These are phyloP conservation scores for Drosophila setosimentum DNA, from an alignment of 2,888 invertebrate genomes.

Conservation along the genomic window DNA sequence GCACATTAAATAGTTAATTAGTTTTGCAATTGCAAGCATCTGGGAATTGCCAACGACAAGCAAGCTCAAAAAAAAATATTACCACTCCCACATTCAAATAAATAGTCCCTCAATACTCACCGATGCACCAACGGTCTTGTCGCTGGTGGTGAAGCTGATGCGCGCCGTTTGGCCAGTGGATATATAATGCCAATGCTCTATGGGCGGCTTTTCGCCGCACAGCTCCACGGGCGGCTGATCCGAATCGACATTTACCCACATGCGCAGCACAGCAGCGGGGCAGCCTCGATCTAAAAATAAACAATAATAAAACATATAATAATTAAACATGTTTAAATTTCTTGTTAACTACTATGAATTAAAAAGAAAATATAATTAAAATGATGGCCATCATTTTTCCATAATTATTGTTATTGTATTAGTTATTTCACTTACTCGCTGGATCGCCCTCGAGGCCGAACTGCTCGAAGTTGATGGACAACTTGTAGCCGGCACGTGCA, in stretches of 20 bases:
- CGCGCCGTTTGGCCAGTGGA: slow-evolving; percentile 95
- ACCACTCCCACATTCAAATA: not conserved
- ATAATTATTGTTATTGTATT: not conserved
- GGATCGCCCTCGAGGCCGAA: slow-evolving; percentile 98
- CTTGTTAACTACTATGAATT: not conserved
- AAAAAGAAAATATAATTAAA: not conserved
- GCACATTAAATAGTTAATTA: not conserved
- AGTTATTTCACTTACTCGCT: slow-evolving; percentile 87
- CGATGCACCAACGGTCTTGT: slow-evolving; percentile 96
- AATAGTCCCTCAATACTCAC: slow-evolving; percentile 61
- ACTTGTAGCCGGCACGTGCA: slow-evolving; percentile 93
- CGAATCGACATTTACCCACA: slow-evolving; percentile 91
- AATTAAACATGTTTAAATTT: not conserved
- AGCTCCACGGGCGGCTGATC: slow-evolving; percentile 93
- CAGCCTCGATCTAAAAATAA: slow-evolving; percentile 93
- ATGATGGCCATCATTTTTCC: not conserved
- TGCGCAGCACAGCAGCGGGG: slow-evolving; percentile 94
- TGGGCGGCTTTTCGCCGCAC: slow-evolving; percentile 93
- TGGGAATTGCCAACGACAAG: not conserved
- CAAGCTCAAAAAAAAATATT: not conserved
- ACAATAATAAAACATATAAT: not conserved
- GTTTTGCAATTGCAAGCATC: not conserved
- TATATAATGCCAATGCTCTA: slow-evolving; percentile 93
- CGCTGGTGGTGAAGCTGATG: slow-evolving; percentile 97
- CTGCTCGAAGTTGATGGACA: slow-evolving; percentile 95